Conservation (phyloP, 2,113 vertebrate species). For the Lampris megalopsis region DNA sequence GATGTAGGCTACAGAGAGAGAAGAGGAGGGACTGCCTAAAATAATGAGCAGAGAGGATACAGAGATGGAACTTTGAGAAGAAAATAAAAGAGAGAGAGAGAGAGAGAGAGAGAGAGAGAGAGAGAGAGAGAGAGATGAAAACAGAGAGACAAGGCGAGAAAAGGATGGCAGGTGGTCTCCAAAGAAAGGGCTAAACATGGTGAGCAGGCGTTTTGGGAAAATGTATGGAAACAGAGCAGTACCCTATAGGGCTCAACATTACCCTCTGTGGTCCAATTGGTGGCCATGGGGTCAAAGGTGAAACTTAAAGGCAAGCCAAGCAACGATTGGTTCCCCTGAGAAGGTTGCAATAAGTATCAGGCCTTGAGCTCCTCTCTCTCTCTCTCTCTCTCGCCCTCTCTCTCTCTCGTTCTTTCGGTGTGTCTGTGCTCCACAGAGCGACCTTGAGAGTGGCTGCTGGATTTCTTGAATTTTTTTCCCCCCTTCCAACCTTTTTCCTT, state of each 20-base stretch:
- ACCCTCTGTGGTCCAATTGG: constrained; percentile 54
- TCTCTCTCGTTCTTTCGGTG: too few species aligned
- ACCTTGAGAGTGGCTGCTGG: constrained; percentile 68
- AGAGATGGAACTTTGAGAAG: too few species aligned
- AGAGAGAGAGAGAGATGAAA: constrained; percentile 19
- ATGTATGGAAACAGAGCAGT: neutral
- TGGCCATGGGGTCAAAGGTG: constrained; percentile 66
- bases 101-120: constrained; percentile 24
- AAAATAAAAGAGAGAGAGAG: neutral
- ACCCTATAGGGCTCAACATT: constrained; percentile 28
- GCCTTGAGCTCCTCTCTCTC: constrained; percentile 44
- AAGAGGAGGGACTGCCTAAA: too few species aligned
- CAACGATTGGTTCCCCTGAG: constrained; percentile 74
- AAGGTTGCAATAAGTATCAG: constrained; percentile 59
- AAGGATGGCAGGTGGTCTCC: too few species aligned
- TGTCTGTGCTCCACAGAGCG: constrained; percentile 9
- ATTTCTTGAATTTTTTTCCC: constrained; percentile 31
- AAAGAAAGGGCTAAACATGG: constrained; percentile 49
- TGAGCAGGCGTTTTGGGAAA: constrained; percentile 12
- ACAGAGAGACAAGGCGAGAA: too few species aligned
- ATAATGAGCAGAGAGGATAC: too few species aligned
- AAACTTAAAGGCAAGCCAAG: constrained; percentile 64
- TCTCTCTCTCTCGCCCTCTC: too few species aligned
- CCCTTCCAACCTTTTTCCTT: constrained; percentile 7
- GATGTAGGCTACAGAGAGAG: too few species aligned